Percentiles rank a stretch among this genome's conserved stretches.
phyloP scores from a whole-genome alignment of 2,888 invertebrate genomes.

The Latrodectus elegans region DNA sequence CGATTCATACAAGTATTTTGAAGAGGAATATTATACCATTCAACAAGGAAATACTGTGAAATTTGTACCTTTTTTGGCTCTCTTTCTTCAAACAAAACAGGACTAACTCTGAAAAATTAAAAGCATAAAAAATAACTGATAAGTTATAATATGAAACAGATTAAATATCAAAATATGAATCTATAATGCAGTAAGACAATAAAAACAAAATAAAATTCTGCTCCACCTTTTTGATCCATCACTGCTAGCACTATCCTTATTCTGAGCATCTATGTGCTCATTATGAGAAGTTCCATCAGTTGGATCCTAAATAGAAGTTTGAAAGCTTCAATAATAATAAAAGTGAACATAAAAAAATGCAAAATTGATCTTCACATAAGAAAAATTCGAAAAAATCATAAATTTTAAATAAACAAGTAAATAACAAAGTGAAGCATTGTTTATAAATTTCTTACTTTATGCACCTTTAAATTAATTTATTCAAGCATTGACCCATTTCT shows the following conservation, averaged over 20 bases:
- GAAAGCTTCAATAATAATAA: no score
- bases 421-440: no score
- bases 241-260: slow-evolving; percentile 66
- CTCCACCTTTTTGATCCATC: slow-evolving; percentile 64
- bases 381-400: background rate
- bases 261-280: slow-evolving; percentile 60
- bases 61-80: slow-evolving; percentile 55
- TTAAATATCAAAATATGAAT: background rate
- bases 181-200: background rate
- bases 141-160: background rate
- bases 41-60: no score
- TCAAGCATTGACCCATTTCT: no score
- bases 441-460: no score
- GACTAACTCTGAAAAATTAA: slow-evolving; percentile 43
- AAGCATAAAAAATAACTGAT: background rate
- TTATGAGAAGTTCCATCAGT: slow-evolving; percentile 51
- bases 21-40: no score
- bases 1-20: no score
- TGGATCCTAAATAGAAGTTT: slow-evolving; percentile 24
- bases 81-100: slow-evolving; percentile 63
- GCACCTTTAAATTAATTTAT: no score
- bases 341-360: no score
- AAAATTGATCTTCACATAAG: no score
- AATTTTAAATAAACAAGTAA: no score
- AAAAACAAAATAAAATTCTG: background rate